A percentile compares a stretch with the other conserved stretches of the same genome.
Evolutionary conservation across 2,888 invertebrate species (phyloP).

Genomic region (Scaptomyza tumidula): DNA sequence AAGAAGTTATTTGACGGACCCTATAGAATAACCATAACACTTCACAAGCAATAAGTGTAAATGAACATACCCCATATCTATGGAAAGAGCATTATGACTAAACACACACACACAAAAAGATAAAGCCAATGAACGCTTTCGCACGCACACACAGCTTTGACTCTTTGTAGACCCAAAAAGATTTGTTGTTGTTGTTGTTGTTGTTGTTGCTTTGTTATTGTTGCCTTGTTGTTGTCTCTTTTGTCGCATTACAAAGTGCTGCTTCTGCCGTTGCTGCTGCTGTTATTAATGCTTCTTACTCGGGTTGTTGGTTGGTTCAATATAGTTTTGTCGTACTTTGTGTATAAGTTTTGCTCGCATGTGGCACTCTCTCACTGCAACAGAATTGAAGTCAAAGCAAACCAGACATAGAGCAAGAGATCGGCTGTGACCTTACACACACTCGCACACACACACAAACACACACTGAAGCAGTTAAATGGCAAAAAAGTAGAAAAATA

Average conservation of each 20-base stretch:
- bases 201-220: slow-evolving; percentile 22
- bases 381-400: slow-evolving; percentile 76
- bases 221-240: slow-evolving; percentile 32
- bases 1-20: no score
- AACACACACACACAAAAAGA: slow-evolving; percentile 15
- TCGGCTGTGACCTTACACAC: slow-evolving; percentile 72
- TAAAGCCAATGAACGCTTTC: slow-evolving; percentile 72
- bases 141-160: slow-evolving; percentile 37
- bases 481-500: slow-evolving; percentile 64
- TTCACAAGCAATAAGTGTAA: not conserved
- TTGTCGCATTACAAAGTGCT: slow-evolving; percentile 15
- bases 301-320: slow-evolving; percentile 36
- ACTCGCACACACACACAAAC: slow-evolving; percentile 27
- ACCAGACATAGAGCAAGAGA: slow-evolving; percentile 64
- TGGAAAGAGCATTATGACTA: slow-evolving; percentile 31
- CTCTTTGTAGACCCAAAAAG: slow-evolving; percentile 20
- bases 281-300: slow-evolving; percentile 37
- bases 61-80: not conserved
- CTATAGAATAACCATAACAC: not conserved
- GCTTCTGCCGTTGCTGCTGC: slow-evolving; percentile 18
- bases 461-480: slow-evolving; percentile 68
- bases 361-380: slow-evolving; percentile 19
- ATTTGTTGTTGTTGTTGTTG: slow-evolving; percentile 10
- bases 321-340: slow-evolving; percentile 24
- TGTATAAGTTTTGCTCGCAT: slow-evolving; percentile 16